These are phyloP conservation scores for Pholis gunnellus DNA, from an alignment of 2,113 vertebrate genomes.

Conservation along the genomic window DNA sequence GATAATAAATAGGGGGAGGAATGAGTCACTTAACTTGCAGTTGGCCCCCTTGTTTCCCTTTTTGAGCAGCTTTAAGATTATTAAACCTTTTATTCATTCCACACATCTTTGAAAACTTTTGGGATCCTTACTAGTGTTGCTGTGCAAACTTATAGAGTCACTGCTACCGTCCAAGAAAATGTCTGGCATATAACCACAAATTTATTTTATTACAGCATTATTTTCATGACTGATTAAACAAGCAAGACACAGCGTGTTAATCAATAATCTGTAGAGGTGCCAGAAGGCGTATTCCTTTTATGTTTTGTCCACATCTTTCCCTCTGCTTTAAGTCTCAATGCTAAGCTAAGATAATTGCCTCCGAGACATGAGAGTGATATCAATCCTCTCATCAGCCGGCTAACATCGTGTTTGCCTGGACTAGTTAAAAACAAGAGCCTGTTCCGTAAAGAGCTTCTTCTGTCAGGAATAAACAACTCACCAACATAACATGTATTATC, in stretches of 20 bases:
- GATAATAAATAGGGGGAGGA: not conserved
- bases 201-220: not conserved
- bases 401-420: too few relatives aligned
- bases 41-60: not conserved
- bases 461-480: not conserved
- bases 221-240: not conserved
- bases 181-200: slow-evolving; percentile 38
- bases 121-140: not conserved
- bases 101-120: not conserved
- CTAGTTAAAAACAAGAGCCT: too few relatives aligned
- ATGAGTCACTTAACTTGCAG: not conserved
- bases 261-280: not conserved
- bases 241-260: slow-evolving; percentile 14
- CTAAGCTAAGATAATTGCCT: slow-evolving; percentile 5
- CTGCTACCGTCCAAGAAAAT: slow-evolving; percentile 14
- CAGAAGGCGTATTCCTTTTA: slow-evolving; percentile 1
- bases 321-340: not conserved
- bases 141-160: slow-evolving; percentile 3
- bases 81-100: not conserved
- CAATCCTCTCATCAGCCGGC: not conserved
- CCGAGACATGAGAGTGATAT: not conserved
- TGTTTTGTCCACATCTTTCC: not conserved
- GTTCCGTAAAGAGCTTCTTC: not conserved
- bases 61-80: not conserved
- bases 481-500: not conserved